Evolutionary conservation across 1,140 invertebrate genomes (phyloP).

Genomic region (Micrasema longulum): DNA sequence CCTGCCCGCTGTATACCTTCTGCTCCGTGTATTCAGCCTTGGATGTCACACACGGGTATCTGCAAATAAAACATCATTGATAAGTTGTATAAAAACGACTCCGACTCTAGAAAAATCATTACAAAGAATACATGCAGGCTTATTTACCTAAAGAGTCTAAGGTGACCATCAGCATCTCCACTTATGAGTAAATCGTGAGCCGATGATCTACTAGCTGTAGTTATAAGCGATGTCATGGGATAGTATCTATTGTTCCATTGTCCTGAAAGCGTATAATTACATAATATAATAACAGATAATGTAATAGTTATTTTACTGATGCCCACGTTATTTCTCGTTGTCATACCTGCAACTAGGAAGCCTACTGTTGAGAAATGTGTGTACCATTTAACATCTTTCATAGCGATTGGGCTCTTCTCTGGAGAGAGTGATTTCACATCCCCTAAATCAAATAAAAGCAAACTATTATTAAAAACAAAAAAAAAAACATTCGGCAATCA

Average conservation of each 20-base stretch:
- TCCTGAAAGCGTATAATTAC: constrained; percentile 65
- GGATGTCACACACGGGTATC: constrained; percentile 84
- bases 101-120: too few species aligned
- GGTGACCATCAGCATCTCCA: constrained; percentile 91
- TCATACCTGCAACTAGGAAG: constrained; percentile 83
- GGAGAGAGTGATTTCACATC: constrained; percentile 85
- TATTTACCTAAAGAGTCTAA: constrained; percentile 84
- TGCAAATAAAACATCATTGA: too few species aligned
- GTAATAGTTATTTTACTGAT: constrained; percentile 4
- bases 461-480: too few species aligned
- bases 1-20: constrained; percentile 89
- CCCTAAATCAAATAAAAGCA: constrained; percentile 76
- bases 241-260: constrained; percentile 93
- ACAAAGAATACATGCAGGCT: background rate
- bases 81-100: background rate
- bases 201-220: constrained; percentile 83
- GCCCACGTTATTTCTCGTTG: constrained; percentile 6
- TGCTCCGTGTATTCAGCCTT: constrained; percentile 89
- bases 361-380: constrained; percentile 87
- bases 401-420: constrained; percentile 85
- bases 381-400: constrained; percentile 92
- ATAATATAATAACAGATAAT: background rate
- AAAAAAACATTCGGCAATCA: too few species aligned
- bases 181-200: constrained; percentile 86
- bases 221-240: constrained; percentile 80